Conservation (phyloP, 2,797 vertebrate species). For the Tapirus indicus region DNA sequence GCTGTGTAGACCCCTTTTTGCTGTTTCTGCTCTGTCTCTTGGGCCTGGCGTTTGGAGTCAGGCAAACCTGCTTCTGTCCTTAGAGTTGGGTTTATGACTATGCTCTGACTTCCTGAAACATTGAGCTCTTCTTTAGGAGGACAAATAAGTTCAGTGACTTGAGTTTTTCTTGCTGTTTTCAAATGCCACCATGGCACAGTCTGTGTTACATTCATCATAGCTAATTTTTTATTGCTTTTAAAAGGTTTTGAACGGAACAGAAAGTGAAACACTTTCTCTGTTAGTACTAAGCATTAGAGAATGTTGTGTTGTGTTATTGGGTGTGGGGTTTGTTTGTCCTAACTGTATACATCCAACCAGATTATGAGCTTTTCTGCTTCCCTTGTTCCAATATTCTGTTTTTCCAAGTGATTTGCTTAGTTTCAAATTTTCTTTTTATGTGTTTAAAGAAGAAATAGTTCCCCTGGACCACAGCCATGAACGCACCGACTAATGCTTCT, state of each 20-base stretch:
- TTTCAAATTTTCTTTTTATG: slow-evolving; percentile 63
- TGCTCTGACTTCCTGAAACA: neutral
- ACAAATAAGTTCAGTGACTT: neutral
- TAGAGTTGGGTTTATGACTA: neutral
- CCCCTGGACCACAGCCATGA: slow-evolving; percentile 44
- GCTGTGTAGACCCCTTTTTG: neutral
- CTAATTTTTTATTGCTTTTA: slow-evolving; percentile 20
- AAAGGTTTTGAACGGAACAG: neutral
- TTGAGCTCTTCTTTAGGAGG: neutral
- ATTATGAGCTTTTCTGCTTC: slow-evolving; percentile 28
- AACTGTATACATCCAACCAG: neutral
- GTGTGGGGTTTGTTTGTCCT: neutral
- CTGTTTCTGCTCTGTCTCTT: neutral
- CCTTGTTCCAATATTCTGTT: slow-evolving; percentile 14
- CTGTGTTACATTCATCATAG: neutral
- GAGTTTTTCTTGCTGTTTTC: slow-evolving; percentile 7
- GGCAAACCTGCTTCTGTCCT: neutral
- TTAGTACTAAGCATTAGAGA: neutral
- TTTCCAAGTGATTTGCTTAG: slow-evolving; percentile 55
- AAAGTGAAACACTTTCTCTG: neutral
- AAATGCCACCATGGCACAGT: neutral
- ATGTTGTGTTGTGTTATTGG: neutral
- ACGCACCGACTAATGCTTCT: neutral
- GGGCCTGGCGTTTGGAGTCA: neutral
- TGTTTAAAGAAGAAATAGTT: slow-evolving; percentile 64